A percentile compares a stretch with the other conserved stretches of the same genome.
phyloP scores from a whole-genome alignment of 2,888 invertebrate species.

The Philhelius pedissequus region DNA sequence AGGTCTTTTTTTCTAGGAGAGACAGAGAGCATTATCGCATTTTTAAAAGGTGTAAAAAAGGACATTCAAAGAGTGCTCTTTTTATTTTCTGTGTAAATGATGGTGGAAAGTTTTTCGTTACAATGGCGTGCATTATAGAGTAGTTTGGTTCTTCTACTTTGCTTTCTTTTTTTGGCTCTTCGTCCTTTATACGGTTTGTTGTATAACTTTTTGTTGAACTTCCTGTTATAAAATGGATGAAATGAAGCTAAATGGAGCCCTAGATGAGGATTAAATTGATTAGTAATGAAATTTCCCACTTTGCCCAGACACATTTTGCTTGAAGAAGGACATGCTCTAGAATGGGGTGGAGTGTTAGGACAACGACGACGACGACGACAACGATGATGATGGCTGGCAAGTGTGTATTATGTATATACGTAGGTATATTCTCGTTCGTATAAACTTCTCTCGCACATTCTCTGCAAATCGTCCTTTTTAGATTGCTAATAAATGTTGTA shows the following conservation, averaged over 20 bases:
- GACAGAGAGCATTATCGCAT: conserved; percentile 25
- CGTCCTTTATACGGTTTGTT: conserved; percentile 6
- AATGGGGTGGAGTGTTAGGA: not conserved
- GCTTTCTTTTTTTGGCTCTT: conserved; percentile 29
- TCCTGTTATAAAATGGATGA: conserved; percentile 62
- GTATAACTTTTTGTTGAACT: conserved; percentile 48
- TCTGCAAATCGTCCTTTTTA: conserved; percentile 64
- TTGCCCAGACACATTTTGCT: conserved; percentile 62
- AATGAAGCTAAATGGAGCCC: conserved; percentile 69
- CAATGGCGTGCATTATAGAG: conserved; percentile 59
- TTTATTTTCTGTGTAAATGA: conserved; percentile 37
- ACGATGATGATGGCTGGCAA: conserved; percentile 45
- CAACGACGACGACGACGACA: not conserved
- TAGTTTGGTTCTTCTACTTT: conserved; percentile 17
- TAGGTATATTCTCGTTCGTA: conserved; percentile 17
- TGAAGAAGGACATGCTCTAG: not conserved
- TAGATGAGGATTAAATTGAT: conserved; percentile 72
- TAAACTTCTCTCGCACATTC: conserved; percentile 14
- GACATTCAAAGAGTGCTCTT: conserved; percentile 33
- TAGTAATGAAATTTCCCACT: conserved; percentile 71
- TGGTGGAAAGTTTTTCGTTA: conserved; percentile 52
- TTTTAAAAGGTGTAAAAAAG: conserved; percentile 59
- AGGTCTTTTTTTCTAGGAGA: conserved; percentile 29
- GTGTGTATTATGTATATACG: conserved; percentile 56
- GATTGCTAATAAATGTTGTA: conserved; percentile 69